Evolutionary conservation across 2,113 vertebrate species (phyloP), one percentile per base, ranked within the genome.

Genomic region (Ramphastos sulfuratus): DNA sequence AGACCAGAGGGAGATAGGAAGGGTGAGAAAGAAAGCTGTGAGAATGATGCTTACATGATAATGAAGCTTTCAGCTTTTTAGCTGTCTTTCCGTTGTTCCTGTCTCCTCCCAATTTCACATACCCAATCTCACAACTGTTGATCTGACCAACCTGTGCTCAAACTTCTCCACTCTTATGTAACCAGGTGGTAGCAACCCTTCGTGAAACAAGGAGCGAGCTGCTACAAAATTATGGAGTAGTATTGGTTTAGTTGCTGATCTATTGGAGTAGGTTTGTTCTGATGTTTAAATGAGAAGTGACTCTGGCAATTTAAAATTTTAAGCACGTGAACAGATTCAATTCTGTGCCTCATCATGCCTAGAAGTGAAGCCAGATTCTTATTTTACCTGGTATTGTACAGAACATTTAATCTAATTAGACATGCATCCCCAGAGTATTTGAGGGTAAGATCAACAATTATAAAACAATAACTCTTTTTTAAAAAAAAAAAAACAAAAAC

Each of bases 161-260:
- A 71, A 78, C 35, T 46, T 90, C 35, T 64, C 48, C 5, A 0
- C 23, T 50, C 20, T 30, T 65, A 30, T 9, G 4, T 44, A 39
- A 70, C 69, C 30, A 35, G 55, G 23, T 0, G 0, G 10, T 85
- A 28, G 28, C 63, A 82, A 1, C 7, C 10, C 16, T 39, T n/a
- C 28, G 50, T 69, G 63, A 48, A 91, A 46, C 14, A 37, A 66
- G 72, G 66, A 60, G 17, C 25, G 23, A 87, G 28, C 18, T 1
- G 1, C 24, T 74, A 11, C 0, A 1, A 6, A 82, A n/a, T 56
- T 16, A 20, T 23, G 28, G 31, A 25, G 11, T 20, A 50, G 6
- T 52, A 30, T 27, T 44, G 24, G 6, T 61, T 83, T 70, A 46
- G 31, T 55, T 91, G 46, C 61, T 87, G 46, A 31, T 60, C 25